Evolutionary conservation across 2,888 invertebrate species (phyloP).

Genomic region (Eledone cirrhosa): DNA sequence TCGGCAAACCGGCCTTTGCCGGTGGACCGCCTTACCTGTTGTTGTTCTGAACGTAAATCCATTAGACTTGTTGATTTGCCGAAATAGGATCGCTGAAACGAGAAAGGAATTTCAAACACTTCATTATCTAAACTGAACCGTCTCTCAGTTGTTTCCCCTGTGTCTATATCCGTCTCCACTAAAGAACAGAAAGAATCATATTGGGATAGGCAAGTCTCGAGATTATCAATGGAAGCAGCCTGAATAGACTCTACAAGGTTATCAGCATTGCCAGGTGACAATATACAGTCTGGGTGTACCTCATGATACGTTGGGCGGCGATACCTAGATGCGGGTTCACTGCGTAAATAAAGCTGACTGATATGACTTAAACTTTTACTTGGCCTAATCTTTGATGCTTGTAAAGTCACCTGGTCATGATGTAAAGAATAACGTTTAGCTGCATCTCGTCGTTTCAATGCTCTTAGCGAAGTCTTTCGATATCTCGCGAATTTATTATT

Average conservation of each 20-base stretch:
- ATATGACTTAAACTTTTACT: constrained; percentile 30
- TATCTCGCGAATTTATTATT: neutral
- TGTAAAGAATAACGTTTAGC: neutral
- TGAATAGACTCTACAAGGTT: constrained; percentile 40
- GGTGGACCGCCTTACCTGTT: constrained; percentile 42
- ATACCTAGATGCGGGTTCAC: constrained; percentile 31
- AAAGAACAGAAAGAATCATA: constrained; percentile 52
- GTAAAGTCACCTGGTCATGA: neutral
- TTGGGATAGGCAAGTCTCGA: constrained; percentile 42
- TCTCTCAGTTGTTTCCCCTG: constrained; percentile 42
- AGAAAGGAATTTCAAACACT: constrained; percentile 47
- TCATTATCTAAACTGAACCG: constrained; percentile 50
- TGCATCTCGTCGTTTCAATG: constrained; percentile 1
- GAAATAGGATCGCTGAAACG: constrained; percentile 51
- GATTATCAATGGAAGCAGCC: constrained; percentile 55
- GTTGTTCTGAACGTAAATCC: constrained; percentile 45
- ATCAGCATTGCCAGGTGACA: constrained; percentile 52
- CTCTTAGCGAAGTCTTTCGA: neutral
- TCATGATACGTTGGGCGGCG: constrained; percentile 41
- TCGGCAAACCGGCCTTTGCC: constrained; percentile 55
- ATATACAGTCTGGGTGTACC: constrained; percentile 57
- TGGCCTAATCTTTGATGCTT: neutral
- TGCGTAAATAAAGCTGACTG: constrained; percentile 33
- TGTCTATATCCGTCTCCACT: constrained; percentile 56
- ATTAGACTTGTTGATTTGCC: constrained; percentile 59